phyloP scores from a whole-genome alignment of 2,113 vertebrate genomes.

The Nyctereutes procyonoides region DNA sequence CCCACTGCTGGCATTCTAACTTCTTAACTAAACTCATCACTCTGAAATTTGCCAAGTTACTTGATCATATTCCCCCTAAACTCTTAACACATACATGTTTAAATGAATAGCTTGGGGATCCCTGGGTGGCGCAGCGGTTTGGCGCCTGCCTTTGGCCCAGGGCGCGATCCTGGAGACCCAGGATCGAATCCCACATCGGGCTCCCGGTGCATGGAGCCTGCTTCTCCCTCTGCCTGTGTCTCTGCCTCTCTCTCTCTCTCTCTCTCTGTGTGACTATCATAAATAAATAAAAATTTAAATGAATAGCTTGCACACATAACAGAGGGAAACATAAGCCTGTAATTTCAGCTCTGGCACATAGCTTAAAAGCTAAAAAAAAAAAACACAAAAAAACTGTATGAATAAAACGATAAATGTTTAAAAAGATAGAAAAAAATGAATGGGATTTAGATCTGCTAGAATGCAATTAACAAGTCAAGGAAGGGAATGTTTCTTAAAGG shows the following conservation, averaged over 20 bases:
- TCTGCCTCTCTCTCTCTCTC: too few species aligned
- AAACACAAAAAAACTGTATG: background rate
- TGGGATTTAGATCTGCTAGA: background rate
- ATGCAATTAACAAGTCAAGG: background rate
- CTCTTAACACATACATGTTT: background rate
- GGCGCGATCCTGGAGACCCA: too few species aligned
- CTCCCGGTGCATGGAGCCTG: too few species aligned
- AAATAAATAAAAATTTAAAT: too few species aligned
- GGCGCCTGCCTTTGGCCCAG: too few species aligned
- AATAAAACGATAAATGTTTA: background rate
- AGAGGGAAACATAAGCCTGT: background rate
- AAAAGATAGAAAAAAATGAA: background rate
- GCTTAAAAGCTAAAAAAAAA: background rate
- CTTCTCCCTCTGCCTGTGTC: too few species aligned
- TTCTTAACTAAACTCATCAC: background rate
- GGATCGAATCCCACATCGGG: too few species aligned
- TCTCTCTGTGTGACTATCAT: too few species aligned
- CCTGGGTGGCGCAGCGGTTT: too few species aligned
- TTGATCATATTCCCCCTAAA: background rate
- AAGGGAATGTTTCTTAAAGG: background rate
- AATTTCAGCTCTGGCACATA: background rate
- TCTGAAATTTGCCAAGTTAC: background rate
- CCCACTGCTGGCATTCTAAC: background rate
- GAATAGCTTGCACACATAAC: background rate
- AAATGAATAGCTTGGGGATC: background rate